Conservation (phyloP, 2,888 invertebrate species). For the Dryobota labecula region DNA sequence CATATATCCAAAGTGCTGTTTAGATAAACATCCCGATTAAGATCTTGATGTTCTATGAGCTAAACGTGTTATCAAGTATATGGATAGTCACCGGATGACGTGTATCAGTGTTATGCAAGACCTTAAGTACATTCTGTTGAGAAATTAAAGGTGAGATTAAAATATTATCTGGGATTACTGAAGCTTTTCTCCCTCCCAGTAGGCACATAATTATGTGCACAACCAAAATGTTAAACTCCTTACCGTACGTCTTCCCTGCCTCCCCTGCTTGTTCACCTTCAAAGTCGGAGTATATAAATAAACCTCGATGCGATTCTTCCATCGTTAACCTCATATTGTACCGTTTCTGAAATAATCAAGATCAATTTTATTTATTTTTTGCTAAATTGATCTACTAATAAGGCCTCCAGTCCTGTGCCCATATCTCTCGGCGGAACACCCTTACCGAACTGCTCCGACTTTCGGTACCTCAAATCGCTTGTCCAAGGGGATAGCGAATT, state of each 20-base stretch:
- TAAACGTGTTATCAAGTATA: background rate
- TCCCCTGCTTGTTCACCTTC: no score
- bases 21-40: background rate
- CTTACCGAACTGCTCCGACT: no score
- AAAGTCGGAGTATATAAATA: background rate
- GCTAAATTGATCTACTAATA: no score
- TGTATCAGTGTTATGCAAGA: conserved; percentile 3
- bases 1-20: background rate
- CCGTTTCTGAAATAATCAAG: no score
- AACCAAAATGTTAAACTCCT: background rate
- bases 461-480: no score
- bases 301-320: background rate
- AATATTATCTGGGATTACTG: background rate
- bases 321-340: background rate
- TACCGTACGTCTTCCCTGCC: background rate
- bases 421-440: no score
- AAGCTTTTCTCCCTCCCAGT: background rate
- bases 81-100: background rate
- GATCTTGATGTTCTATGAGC: background rate
- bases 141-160: conserved; percentile 24
- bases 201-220: no score
- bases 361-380: no score
- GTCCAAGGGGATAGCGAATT: no score
- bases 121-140: background rate
- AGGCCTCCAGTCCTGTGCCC: no score